A percentile compares a stretch with the other conserved stretches of the same genome.
Conservation (phyloP, 2,797 vertebrate genomes). For the Lindbergichthys nudifrons region DNA sequence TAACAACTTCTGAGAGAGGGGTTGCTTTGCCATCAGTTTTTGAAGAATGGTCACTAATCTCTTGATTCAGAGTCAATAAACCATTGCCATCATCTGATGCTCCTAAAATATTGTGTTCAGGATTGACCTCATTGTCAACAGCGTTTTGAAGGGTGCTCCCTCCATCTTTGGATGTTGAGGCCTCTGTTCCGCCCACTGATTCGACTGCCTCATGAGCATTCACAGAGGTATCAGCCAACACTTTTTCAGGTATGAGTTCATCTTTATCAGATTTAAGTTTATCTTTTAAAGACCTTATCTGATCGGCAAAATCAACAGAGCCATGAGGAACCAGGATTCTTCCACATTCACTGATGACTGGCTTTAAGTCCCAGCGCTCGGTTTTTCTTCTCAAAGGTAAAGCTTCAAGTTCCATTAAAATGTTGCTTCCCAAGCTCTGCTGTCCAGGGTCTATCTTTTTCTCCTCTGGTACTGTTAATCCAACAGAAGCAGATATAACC, state of each 20-base stretch:
- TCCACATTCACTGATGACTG: slow-evolving; percentile 83
- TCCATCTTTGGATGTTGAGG: slow-evolving; percentile 19
- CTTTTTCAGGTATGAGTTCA: slow-evolving; percentile 38
- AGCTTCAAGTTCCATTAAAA: slow-evolving; percentile 44
- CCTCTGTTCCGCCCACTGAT: slow-evolving; percentile 14
- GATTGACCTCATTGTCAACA: neutral
- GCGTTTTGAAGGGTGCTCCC: slow-evolving; percentile 7
- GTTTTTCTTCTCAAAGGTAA: slow-evolving; percentile 76
- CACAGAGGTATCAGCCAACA: slow-evolving; percentile 21
- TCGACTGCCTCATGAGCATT: slow-evolving; percentile 11
- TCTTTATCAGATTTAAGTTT: slow-evolving; percentile 18
- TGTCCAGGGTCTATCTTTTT: slow-evolving; percentile 6
- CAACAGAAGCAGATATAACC: slow-evolving; percentile 9
- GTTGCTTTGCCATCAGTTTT: slow-evolving; percentile 13
- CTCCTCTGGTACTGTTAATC: slow-evolving; percentile 11
- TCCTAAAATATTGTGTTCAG: slow-evolving; percentile 18
- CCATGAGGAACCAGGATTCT: slow-evolving; percentile 84
- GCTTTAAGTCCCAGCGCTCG: slow-evolving; percentile 81
- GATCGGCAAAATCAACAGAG: slow-evolving; percentile 52
- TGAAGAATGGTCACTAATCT: slow-evolving; percentile 22
- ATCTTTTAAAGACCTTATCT: slow-evolving; percentile 55
- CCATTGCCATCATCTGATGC: neutral
- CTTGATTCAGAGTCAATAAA: slow-evolving; percentile 17
- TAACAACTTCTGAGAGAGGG: slow-evolving; percentile 19
- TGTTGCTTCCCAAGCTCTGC: slow-evolving; percentile 8